phyloP scores from a whole-genome alignment of 2,888 invertebrate genomes.

The Drosophila borealis region DNA sequence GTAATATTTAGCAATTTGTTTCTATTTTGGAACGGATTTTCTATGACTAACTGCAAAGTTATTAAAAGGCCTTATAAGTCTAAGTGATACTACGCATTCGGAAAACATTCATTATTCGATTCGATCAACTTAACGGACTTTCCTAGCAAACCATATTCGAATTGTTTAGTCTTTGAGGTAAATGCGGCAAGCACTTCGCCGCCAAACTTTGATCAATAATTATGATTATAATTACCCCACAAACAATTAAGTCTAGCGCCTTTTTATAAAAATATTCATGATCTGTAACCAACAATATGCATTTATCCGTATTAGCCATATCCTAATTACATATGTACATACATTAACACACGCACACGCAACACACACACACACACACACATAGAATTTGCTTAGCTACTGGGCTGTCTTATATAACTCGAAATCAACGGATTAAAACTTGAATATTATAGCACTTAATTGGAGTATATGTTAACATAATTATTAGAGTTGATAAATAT shows the following conservation, averaged over 20 bases:
- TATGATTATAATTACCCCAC: neutral
- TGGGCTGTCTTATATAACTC: slow-evolving; percentile 33
- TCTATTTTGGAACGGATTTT: slow-evolving; percentile 49
- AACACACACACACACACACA: slow-evolving; percentile 5
- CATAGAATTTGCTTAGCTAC: slow-evolving; percentile 36
- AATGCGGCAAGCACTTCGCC: neutral
- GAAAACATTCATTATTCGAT: slow-evolving; percentile 9
- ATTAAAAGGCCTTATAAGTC: neutral
- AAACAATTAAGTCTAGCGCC: slow-evolving; percentile 15
- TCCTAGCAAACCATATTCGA: slow-evolving; percentile 9
- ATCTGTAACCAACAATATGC: slow-evolving; percentile 36
- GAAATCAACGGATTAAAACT: slow-evolving; percentile 53
- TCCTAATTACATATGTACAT: slow-evolving; percentile 23
- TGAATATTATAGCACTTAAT: slow-evolving; percentile 60
- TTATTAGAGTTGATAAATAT: slow-evolving; percentile 22
- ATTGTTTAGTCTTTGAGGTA: slow-evolving; percentile 11
- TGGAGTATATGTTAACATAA: slow-evolving; percentile 50
- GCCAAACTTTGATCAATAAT: slow-evolving; percentile 1
- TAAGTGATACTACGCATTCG: neutral
- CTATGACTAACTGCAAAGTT: slow-evolving; percentile 13
- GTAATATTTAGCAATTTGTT: slow-evolving; percentile 14
- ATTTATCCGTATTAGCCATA: slow-evolving; percentile 13
- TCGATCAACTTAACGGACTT: slow-evolving; percentile 25
- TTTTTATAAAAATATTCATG: slow-evolving; percentile 53
- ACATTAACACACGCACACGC: slow-evolving; percentile 4